Percentiles rank a stretch among this genome's conserved stretches.
These are phyloP conservation scores for Melospiza georgiana DNA, from an alignment of 2,113 vertebrate species.

Conservation along the genomic window DNA sequence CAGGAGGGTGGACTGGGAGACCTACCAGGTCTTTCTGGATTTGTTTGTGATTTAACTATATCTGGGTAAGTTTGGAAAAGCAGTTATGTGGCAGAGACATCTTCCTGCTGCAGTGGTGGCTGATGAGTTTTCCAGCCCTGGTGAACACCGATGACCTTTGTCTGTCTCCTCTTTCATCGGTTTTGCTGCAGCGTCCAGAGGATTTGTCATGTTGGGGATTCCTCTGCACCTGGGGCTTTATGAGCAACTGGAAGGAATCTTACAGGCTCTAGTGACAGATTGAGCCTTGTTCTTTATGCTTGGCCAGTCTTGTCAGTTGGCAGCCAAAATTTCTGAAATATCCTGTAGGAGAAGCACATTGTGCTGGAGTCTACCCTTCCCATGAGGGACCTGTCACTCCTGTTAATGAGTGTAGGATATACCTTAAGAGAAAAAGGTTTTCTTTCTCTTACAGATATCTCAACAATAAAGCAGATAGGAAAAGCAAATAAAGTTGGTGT, in stretches of 20 bases:
- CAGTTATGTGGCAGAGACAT: neutral
- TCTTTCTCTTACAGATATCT: neutral
- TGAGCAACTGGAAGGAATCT: neutral
- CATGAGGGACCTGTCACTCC: neutral
- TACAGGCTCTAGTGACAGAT: neutral
- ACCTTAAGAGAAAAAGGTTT: accelerated
- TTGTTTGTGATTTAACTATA: neutral
- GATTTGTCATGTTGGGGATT: neutral
- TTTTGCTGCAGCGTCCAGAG: neutral
- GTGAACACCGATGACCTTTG: neutral
- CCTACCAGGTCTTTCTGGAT: neutral
- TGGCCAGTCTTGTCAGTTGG: neutral
- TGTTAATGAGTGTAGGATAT: neutral
- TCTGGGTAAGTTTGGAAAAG: neutral
- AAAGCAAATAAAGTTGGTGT: neutral
- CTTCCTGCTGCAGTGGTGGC: neutral
- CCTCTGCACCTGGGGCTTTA: neutral
- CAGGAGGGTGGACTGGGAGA: neutral
- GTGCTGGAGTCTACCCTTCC: neutral
- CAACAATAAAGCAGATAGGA: neutral
- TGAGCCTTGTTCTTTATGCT: neutral
- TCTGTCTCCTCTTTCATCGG: neutral
- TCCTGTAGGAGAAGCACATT: neutral
- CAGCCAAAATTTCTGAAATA: neutral
- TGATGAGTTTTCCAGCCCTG: neutral